Conservation (phyloP, 1,140 invertebrate species). For the Ceratina japonica region DNA sequence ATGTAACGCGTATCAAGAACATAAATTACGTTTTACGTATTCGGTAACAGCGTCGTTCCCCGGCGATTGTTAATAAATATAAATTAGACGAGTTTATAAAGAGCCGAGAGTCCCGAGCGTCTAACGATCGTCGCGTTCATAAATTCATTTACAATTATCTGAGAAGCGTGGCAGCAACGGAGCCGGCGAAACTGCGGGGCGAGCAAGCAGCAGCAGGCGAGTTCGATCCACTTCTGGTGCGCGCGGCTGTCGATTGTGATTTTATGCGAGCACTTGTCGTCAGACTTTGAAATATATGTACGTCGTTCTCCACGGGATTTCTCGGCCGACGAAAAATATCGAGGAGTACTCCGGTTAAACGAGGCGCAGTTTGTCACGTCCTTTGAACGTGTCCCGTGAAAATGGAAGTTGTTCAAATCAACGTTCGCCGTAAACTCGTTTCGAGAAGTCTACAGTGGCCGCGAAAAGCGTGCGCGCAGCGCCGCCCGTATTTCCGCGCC, state of each 20-base stretch:
- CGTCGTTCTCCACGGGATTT: background rate
- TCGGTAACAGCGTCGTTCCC: background rate
- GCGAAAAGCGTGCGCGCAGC: no score
- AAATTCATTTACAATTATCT: conserved; percentile 5
- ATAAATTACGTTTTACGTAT: background rate
- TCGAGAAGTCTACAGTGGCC: no score
- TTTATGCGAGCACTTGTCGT: conserved; percentile 3
- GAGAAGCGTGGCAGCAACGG: background rate
- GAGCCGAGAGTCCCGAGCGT: background rate
- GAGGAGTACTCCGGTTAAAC: background rate
- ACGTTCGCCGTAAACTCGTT: no score
- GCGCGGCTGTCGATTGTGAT: background rate
- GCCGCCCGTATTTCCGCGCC: no score
- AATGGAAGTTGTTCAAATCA: background rate
- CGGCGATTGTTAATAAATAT: no score
- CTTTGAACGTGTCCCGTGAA: background rate
- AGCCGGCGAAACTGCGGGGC: background rate
- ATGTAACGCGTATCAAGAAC: background rate
- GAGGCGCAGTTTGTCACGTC: background rate
- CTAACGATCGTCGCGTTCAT: background rate
- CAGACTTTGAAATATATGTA: background rate
- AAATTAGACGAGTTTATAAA: no score
- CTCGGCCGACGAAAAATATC: background rate
- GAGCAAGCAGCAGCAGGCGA: background rate
- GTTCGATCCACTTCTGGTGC: background rate